Evolutionary conservation across 2,888 invertebrate species (phyloP), one percentile per base, ranked within the genome.

Genomic region (Synergus laeviventris): DNA sequence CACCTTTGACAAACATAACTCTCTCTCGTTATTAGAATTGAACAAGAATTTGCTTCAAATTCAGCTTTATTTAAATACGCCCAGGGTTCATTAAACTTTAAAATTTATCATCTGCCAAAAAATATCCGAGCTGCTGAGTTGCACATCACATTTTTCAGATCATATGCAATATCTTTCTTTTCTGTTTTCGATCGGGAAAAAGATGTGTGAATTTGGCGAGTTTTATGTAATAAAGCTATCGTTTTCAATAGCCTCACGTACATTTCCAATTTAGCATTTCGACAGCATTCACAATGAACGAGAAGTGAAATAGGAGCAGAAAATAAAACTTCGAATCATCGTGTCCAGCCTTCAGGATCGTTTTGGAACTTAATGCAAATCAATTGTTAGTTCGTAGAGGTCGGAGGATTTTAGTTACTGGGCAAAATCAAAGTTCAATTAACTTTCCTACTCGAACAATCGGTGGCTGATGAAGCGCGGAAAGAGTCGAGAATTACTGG

Each of bases 351-450:
- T 31, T 74, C 39, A 45, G n/a, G 36, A n/a, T 45, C 62, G 12
- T 62, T n/a, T 45, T n/a, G 54, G 49, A 31, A 79, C 81, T 79
- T 84, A 86, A 87, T 86, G 83, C 85, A 86, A 86, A 84, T 84
- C 85, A 85, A 86, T 87, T 79, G 64, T 61, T 70, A 54, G 59
- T 64, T 54, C 64, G 61, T 76, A 49, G 49, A 56, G 74, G 60
- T 81, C 76, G 83, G 84, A 83, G 84, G 83, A 82, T 85, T 86
- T 81, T 84, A 79, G 86, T 86, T 85, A 84, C 85, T 79, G 81
- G 78, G 74, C 79, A 83, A 85, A 87, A 87, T 87, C 87, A 87
- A 87, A 86, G 87, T 87, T 87, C 87, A 87, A 87, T 87, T 87
- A 87, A 87, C 86, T 87, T 87, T 86, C 82, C 85, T 81, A 81